Evolutionary conservation across 2,888 invertebrate genomes (phyloP).

Genomic region (Koerneria pararmatus): DNA sequence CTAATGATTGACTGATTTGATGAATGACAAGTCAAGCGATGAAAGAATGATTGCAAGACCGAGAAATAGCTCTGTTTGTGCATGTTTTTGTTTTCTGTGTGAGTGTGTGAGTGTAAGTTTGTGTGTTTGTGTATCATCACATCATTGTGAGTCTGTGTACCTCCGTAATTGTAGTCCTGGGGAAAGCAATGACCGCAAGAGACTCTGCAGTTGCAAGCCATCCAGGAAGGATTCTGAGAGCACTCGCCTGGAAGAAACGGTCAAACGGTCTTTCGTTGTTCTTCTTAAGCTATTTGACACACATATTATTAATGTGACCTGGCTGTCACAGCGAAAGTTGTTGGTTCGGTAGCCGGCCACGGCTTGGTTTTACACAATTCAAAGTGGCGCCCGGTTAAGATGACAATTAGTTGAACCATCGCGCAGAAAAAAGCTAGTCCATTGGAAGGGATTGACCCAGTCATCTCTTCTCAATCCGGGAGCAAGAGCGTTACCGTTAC

Average conservation of each 20-base stretch:
- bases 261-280: too few relatives aligned
- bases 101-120: not conserved
- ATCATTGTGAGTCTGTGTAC: too few relatives aligned
- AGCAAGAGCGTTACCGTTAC: too few relatives aligned
- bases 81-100: too few relatives aligned
- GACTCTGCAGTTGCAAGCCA: conserved; percentile 58
- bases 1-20: not conserved
- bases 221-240: conserved; percentile 43
- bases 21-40: not conserved
- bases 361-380: too few relatives aligned
- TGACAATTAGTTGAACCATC: too few relatives aligned
- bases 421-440: too few relatives aligned
- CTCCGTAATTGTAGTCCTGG: conserved; percentile 49
- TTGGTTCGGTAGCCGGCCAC: conserved; percentile 55
- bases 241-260: conserved; percentile 35
- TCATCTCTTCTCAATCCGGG: too few relatives aligned
- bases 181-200: conserved; percentile 54
- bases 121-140: not conserved
- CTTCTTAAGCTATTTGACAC: too few relatives aligned
- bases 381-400: conserved; percentile 27
- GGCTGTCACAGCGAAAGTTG: conserved; percentile 49
- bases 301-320: too few relatives aligned
- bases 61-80: too few relatives aligned
- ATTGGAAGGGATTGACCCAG: conserved; percentile 8
- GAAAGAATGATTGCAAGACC: too few relatives aligned